Evolutionary conservation across 2,888 invertebrate species (phyloP).

Genomic region (Lasiommata megera): DNA sequence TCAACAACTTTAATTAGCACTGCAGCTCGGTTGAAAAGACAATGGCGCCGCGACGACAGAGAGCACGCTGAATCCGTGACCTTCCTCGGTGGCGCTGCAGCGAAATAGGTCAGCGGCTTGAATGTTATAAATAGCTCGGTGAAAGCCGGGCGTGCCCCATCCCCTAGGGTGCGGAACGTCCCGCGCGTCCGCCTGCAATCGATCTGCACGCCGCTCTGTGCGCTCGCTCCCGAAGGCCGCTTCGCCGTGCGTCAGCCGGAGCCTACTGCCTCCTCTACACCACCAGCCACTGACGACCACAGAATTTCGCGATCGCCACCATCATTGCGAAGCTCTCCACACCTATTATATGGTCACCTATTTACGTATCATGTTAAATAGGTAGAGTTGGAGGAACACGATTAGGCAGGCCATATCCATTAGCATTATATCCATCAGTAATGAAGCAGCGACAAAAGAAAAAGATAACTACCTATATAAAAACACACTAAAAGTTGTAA

Average conservation of each 20-base stretch:
- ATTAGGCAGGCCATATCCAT: too few relatives aligned
- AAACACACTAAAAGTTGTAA: too few relatives aligned
- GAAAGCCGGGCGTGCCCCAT: conserved; percentile 77
- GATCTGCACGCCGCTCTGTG: conserved; percentile 34
- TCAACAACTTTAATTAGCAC: conserved; percentile 79
- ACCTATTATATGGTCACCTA: too few relatives aligned
- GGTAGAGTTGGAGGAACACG: too few relatives aligned
- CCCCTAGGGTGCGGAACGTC: conserved; percentile 53
- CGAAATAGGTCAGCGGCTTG: conserved; percentile 81
- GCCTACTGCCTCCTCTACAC: too few relatives aligned
- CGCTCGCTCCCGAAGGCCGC: conserved; percentile 28
- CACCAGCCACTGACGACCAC: too few relatives aligned
- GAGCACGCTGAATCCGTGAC: conserved; percentile 78
- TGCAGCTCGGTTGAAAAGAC: conserved; percentile 74
- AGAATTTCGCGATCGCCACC: too few relatives aligned
- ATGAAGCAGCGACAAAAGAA: too few relatives aligned
- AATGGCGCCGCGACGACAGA: conserved; percentile 74
- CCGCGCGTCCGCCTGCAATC: conserved; percentile 48
- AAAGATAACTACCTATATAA: too few relatives aligned
- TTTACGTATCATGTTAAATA: too few relatives aligned
- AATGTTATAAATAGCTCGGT: conserved; percentile 80
- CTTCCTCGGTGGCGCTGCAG: conserved; percentile 77
- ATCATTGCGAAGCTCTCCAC: too few relatives aligned
- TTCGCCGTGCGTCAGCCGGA: conserved; percentile 27
- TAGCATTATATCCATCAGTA: too few relatives aligned